Evolutionary conservation across 2,797 vertebrate genomes (phyloP), one percentile per base, ranked within the genome.

Genomic region (Pantherophis vulpinus): DNA sequence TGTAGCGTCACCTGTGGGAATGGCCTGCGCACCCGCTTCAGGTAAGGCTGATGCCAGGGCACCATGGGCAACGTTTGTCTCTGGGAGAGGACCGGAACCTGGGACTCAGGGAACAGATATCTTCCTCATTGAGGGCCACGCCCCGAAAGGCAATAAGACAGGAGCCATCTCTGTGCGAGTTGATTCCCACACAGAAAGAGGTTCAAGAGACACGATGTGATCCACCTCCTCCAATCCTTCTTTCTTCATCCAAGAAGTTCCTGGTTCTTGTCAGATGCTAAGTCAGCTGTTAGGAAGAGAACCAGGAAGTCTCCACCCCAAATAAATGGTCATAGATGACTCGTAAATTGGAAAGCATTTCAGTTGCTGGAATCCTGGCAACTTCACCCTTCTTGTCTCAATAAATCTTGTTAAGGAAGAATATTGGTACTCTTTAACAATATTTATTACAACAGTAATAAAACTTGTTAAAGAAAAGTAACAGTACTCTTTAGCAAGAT

Each of bases 1-100:
- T 99, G 99, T 95, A 99, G 99, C 27, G 92, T 95, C 66, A 98
- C 98, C 18, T 99, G 99, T 92, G 98, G 98, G 42, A 95, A 60
- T 0, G 98, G 98, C 12, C 97, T 96, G 89, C 98, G 98, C 94
- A 98, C 98, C 16, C 98, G 98, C 90, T 99, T 99, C 97, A 98
- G 98, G 98, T 99, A 90, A 86, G 93, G 10, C 51, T 0, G 20
- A 4, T 2, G 58, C 2, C 7, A 0, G 56, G 11, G 13, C 20
- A 1, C 56, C 29, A 66, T 0, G 3, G 25, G 18, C 20, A 54
- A 9, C 1, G 23, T 25, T 54, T n/a, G 59, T 1, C 1, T 12
- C 42, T 2, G 2, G 1, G 13, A 25, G 55, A 16, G 1, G 4
- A 29, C 66, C 13, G 1, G 12, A 51, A 14, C 5, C 13, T 12